Evolutionary conservation across 1,140 invertebrate genomes (phyloP), one percentile per base, ranked within the genome.

Genomic region (Agrypnia vestita): DNA sequence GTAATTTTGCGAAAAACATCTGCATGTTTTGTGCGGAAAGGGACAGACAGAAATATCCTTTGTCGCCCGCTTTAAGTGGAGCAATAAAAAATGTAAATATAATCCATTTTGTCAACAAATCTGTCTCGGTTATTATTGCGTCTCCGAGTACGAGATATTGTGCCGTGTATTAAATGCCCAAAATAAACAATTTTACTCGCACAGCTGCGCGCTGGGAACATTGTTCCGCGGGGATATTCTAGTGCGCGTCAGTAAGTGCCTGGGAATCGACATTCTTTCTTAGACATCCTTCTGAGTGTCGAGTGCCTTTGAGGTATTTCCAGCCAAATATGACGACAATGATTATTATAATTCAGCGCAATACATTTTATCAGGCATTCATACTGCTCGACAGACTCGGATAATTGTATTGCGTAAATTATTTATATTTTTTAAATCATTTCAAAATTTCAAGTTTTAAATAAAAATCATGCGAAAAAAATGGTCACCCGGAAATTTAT

Each of bases 111-210:
- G 69, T 73, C 47, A 73, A 73, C 69, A 73, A 73, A 73, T 73
- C 69, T 73, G 69, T 73, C 69, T 51, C 51, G 69, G 69, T 73
- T 51, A 73, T 73, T 73, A 73, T 73, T 73, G 17, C 69, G 53
- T 73, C 51, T 73, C 43, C 69, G 69, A 49, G 43, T 47, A 21
- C 43, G 67, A 71, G 21, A 47, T 71, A 53, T 35, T 51, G 69
- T 73, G 44, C 56, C 43, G 74, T 64, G 15, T 64, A 62, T 49
- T 47, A 76, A 59, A 75, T 76, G 71, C 61, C 56, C 35, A 75
- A 46, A 80, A 80, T 74, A 80, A 75, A 80, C 78, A 75, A 80
- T 80, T 80, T 64, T 64, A 44, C 49, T 64, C 78, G 78, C 78
- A 51, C 78, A 80, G 78, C 78, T 80, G 78, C 71, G 59, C 25